Base-by-base conservation (phyloP, 92 coral and sea anemone genomes). In the Porites lobata region DNA sequence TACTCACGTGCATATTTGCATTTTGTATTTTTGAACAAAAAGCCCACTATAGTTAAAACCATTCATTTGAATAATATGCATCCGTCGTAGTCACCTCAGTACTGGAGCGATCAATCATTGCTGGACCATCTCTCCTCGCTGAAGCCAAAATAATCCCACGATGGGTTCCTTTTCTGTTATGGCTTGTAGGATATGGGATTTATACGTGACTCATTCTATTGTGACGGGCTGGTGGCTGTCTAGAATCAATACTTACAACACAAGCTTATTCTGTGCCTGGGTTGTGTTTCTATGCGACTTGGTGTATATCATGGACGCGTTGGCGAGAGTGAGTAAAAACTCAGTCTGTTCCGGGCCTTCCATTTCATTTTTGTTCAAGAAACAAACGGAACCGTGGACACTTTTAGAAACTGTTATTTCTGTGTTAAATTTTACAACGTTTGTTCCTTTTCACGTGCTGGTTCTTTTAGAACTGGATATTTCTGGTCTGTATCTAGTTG, bases 261-360 rank as follows among this genome's bases (percentile, higher is more conserved):
- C 70, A 43, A 74, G 85, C 32, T 77, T 91, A 32, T 53, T 88
- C 9, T 74, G 74, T 2, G 91, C 91, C 4, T 84, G 89, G 79
- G 77, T 88, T 18, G 81, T 91, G 14, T 91, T 81, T 69, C 53
- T 91, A 18, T 91, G 93, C 21, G 93, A 91, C 77, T 29, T 86
- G 76, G 74, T 86, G 9, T 91, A 80, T 15, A 69, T 81, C 17
- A 69, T 86, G 32, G 91, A 91, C 81, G 90, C 91, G 13, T 26
- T 91, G 13, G 93, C 90, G 11, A 79, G 90, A 4, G 77, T 50
- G 5, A 73, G 89, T 13, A 76, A 77, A 4, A 76, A 24, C 7
- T 75, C 64, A 7, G 38, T 13, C 78, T 22, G 32, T 11, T 85
- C 80, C 7, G 29, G 66, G 59, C 72, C 61, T 18, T 76, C 75